Base-by-base conservation (phyloP, 1,140 invertebrate genomes). In the Hylaeus volcanicus region DNA sequence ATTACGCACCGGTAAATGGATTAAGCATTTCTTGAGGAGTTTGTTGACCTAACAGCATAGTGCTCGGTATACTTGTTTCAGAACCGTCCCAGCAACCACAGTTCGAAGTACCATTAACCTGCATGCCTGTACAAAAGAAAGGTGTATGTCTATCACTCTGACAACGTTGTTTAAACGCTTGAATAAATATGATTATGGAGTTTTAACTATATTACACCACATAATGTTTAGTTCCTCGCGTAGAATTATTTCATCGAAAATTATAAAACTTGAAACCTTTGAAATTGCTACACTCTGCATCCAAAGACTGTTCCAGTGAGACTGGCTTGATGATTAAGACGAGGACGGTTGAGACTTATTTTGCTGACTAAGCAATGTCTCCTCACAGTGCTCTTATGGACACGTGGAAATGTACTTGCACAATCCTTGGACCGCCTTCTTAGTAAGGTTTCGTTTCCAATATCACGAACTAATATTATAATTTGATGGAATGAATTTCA, bases 31-130 rank as follows among this genome's bases (percentile, higher is more conserved):
- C 94, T 89, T 93, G 93, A 26, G 89, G 92, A 88, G 89, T 92
- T 89, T 93, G 93, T 82, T 93, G 92, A 81, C 92, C 92, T 77
- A 93, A 79, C 84, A 93, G 69, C 89, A 93, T 93, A 56, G 91
- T 93, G 70, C 89, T 93, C 51, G 91, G 92, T 85, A 93, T 88
- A 86, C 89, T 93, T n/a, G 90, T 88, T 77, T 93, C 92, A 26
- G 93, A 93, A 86, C 91, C 92, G 66, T 94, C 94, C 94, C 94
- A 94, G 81, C 93, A 93, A 80, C 91, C 90, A 73, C 92, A 93
- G 79, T 93, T 92, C 64, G 93, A 92, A 79, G 91, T 93, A 76
- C 94, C 94, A 87, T 94, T 94, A 58, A 94, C 91, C 86, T 94
- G 91, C 90, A 93, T 91, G 74, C 92, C 93, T 93, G 83, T 65